Base-by-base conservation (phyloP, 2,888 invertebrate species). In the Dasysyrphus albostriatus region DNA sequence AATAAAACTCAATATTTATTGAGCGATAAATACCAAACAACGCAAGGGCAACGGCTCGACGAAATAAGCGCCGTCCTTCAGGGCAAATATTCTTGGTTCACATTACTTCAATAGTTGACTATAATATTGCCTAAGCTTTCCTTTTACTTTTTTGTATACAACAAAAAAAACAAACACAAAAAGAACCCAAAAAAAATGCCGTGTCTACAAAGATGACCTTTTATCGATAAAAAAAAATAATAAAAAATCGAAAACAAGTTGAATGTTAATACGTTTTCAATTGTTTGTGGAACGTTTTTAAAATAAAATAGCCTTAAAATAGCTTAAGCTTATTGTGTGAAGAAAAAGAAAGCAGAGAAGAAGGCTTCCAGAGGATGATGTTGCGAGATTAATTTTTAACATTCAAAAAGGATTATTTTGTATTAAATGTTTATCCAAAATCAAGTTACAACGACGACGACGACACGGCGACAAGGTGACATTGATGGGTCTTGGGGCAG, bases 151-250 rank as follows among this genome's bases (percentile, higher is more conserved):
- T 24, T 24, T 24, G 3, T 24, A 2, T 2, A 24, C 24, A 24
- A 24, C 1, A 24, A 24, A 24, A 7, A 7, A 9, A 49, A 49
- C n/a, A 49, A 8, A 49, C 4, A 49, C 8, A 49, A 49, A 49
- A 49, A 19, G 47, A 16, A 47, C 16, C 19, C 19, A 10, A 0
- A 51, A 24, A 51, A 51, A 12, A 51, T 51, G n/a, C n/a, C 24
- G 5, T 51, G 19, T 19, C 51, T 51, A 51, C 51, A 51, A 51
- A 51, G 51, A 19, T 51, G 24, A 51, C 51, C 51, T 51, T 51
- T 51, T 51, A 24, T 51, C 51, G 51, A 24, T 51, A 24, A 51
- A 12, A 51, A 49, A 10, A 49, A 0, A 24, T 2, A n/a, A n/a
- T n/a, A n/a, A n/a, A n/a, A n/a, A n/a, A n/a, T n/a, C n/a, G n/a